These are phyloP conservation scores for Catharus bicknelli DNA, from an alignment of 2,113 vertebrate species.

Conservation along the genomic window DNA sequence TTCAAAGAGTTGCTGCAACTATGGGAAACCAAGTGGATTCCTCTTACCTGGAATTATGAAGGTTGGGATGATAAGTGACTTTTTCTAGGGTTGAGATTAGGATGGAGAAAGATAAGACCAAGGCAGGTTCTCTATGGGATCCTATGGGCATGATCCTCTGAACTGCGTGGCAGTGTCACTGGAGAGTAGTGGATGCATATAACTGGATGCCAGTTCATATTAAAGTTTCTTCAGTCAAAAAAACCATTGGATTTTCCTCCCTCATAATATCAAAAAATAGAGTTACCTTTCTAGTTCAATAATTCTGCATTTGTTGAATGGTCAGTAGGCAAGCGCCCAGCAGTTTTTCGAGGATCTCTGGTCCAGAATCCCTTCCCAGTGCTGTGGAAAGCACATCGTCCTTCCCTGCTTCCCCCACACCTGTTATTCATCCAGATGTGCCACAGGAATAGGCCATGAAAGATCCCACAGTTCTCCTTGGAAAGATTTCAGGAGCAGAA, in stretches of 20 bases:
- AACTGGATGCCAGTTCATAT: not conserved
- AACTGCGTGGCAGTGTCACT: not conserved
- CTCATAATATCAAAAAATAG: not conserved
- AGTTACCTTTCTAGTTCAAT: not conserved
- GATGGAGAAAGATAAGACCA: not conserved
- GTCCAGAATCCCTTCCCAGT: not conserved
- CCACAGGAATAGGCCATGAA: fast-evolving
- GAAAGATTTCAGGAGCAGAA: not conserved
- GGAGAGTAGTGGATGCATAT: fast-evolving
- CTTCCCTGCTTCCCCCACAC: not conserved
- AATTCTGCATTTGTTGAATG: not conserved
- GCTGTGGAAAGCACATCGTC: fast-evolving
- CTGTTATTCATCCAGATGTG: fast-evolving
- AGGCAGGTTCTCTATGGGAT: not conserved
- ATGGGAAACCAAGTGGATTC: not conserved
- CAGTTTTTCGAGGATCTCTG: not conserved
- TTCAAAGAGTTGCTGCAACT: not conserved
- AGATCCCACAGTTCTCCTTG: not conserved
- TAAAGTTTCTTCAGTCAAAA: not conserved
- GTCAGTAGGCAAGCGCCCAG: not conserved
- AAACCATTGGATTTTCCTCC: not conserved
- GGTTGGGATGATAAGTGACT: not conserved
- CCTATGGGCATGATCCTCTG: not conserved
- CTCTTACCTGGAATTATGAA: not conserved
- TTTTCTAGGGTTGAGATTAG: not conserved